These are phyloP conservation scores for Physocephala rufipes DNA, from an alignment of 2,888 invertebrate genomes.

Conservation along the genomic window DNA sequence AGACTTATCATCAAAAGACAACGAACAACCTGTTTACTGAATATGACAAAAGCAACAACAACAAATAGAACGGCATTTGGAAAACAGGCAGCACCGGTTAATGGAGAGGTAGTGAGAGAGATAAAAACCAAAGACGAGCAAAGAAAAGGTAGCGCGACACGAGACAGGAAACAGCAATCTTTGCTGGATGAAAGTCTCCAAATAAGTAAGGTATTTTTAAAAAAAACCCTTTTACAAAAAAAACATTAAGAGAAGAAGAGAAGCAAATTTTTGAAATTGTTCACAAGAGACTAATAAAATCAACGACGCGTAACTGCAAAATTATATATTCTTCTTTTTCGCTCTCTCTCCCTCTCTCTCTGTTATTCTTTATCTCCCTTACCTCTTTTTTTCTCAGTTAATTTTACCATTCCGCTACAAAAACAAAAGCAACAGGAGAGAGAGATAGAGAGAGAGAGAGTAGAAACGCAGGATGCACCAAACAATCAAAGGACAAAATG, in stretches of 20 bases:
- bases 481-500: background rate
- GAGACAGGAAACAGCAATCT: slow-evolving; percentile 50
- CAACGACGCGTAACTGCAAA: slow-evolving; percentile 66
- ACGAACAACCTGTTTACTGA: slow-evolving; percentile 64
- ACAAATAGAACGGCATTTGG: slow-evolving; percentile 14
- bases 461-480: slow-evolving; percentile 7
- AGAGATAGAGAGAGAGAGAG: background rate
- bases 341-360: no score
- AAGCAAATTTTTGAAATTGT: slow-evolving; percentile 64
- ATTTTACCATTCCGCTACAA: background rate
- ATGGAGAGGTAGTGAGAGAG: no score
- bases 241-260: slow-evolving; percentile 45
- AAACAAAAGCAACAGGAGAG: slow-evolving; percentile 25
- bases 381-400: no score
- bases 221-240: slow-evolving; percentile 48
- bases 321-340: slow-evolving; percentile 41
- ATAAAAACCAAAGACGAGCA: background rate
- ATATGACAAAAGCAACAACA: slow-evolving; percentile 59
- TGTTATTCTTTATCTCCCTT: no score
- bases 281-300: slow-evolving; percentile 66
- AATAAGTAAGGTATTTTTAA: slow-evolving; percentile 34
- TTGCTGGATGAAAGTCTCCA: slow-evolving; percentile 39
- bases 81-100: background rate
- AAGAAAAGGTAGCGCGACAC: slow-evolving; percentile 4
- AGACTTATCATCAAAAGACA: slow-evolving; percentile 57